Evolutionary conservation across 2,797 vertebrate species (phyloP).

Genomic region (Acestrorhynchus altus): DNA sequence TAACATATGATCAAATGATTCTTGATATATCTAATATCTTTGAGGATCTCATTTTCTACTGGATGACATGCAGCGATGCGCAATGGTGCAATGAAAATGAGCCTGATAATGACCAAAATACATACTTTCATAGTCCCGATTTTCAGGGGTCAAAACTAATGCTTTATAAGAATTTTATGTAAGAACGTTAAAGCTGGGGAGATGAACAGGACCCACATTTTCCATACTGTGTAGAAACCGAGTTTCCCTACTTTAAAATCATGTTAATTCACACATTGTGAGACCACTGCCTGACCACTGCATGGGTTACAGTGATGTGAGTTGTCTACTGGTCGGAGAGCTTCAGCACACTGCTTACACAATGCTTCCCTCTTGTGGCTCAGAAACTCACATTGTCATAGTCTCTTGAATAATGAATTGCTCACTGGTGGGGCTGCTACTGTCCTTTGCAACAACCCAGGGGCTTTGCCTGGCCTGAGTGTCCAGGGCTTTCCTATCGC

Average conservation of each 20-base stretch:
- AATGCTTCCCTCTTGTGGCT: constrained; percentile 48
- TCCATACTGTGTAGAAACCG: background rate
- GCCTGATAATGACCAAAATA: background rate
- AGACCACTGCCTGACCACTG: background rate
- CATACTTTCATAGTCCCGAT: background rate
- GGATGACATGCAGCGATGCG: background rate
- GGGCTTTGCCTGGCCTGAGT: too few species aligned
- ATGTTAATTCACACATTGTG: too few species aligned
- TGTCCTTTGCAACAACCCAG: too few species aligned
- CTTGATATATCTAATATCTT: background rate
- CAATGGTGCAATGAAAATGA: background rate
- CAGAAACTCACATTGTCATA: background rate
- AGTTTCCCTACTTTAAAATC: too few species aligned
- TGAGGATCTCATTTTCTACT: background rate
- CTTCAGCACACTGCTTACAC: background rate
- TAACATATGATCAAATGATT: too few species aligned
- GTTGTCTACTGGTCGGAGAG: background rate
- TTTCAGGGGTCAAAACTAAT: background rate
- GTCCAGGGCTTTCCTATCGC: too few species aligned
- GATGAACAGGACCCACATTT: too few species aligned
- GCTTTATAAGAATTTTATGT: background rate
- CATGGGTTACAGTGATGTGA: background rate
- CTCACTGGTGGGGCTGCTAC: too few species aligned
- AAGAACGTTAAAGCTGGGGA: background rate
- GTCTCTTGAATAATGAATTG: background rate